These are phyloP conservation scores for Eupeodes latifasciatus DNA, from an alignment of 2,888 invertebrate species.

Conservation along the genomic window DNA sequence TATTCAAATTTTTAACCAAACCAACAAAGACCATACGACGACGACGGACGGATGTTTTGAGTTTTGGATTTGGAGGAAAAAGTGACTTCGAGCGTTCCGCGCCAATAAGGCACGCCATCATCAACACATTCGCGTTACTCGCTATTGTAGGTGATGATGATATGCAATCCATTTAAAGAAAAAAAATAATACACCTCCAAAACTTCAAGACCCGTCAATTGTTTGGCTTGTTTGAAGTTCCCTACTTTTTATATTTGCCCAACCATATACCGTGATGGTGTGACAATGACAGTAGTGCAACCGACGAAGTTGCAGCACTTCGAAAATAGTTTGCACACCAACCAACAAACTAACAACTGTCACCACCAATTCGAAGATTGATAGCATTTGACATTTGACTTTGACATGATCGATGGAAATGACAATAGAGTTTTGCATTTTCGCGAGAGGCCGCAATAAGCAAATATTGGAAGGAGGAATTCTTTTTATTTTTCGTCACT, in stretches of 20 bases:
- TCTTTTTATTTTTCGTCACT: slow-evolving; percentile 23
- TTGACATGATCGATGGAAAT: slow-evolving; percentile 75
- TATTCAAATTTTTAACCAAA: slow-evolving; percentile 58
- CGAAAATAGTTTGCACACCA: slow-evolving; percentile 42
- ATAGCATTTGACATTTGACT: slow-evolving; percentile 77
- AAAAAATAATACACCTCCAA: slow-evolving; percentile 9
- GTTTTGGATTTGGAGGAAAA: slow-evolving; percentile 45
- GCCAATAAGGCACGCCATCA: slow-evolving; percentile 49
- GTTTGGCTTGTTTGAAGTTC: slow-evolving; percentile 14
- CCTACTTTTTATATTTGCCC: neutral
- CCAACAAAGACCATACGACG: slow-evolving; percentile 12
- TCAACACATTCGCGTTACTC: neutral
- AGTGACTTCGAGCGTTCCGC: neutral
- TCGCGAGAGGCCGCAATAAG: slow-evolving; percentile 8
- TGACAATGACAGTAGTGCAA: slow-evolving; percentile 26
- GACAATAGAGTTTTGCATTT: slow-evolving; percentile 73
- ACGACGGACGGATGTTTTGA: too few species aligned
- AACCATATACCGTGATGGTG: neutral
- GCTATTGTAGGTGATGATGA: slow-evolving; percentile 10
- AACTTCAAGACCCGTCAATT: slow-evolving; percentile 21
- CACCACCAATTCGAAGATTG: slow-evolving; percentile 73
- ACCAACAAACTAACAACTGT: slow-evolving; percentile 50
- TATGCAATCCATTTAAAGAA: slow-evolving; percentile 37
- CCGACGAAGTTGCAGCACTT: slow-evolving; percentile 11
- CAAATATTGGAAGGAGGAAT: slow-evolving; percentile 50